Percentiles rank a stretch among this genome's conserved stretches.
Evolutionary conservation across 2,113 vertebrate genomes (phyloP).

Genomic region (Caloenas nicobarica): DNA sequence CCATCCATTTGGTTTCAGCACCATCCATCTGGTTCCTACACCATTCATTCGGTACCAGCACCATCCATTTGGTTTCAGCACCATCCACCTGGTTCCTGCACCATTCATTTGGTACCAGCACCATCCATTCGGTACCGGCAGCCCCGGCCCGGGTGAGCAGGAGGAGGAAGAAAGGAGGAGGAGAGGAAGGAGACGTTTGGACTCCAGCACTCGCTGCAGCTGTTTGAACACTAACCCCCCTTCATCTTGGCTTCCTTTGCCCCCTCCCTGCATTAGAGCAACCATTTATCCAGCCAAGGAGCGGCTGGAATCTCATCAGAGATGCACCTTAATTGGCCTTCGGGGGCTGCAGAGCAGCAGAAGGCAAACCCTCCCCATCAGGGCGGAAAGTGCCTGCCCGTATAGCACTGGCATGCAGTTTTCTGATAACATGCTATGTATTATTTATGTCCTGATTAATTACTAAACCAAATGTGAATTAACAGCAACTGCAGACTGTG

Average conservation of each 20-base stretch:
- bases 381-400: not conserved
- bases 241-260: not conserved
- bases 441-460: slow-evolving; percentile 57
- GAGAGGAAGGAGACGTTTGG: not conserved
- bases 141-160: too few species aligned
- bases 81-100: too few species aligned
- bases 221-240: not conserved
- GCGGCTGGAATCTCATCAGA: slow-evolving; percentile 1
- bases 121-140: too few species aligned
- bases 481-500: not conserved
- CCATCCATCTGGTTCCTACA: too few species aligned
- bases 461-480: slow-evolving; percentile 36
- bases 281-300: not conserved
- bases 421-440: slow-evolving; percentile 38
- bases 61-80: too few species aligned
- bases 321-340: slow-evolving; percentile 53
- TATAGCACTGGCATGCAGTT: not conserved
- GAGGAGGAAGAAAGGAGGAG: not conserved
- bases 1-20: too few species aligned
- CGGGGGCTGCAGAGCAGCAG: not conserved
- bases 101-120: too few species aligned
- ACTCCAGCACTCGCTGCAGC: not conserved
- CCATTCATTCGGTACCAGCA: too few species aligned
- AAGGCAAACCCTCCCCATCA: not conserved
- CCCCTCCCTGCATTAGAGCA: not conserved